Percentiles rank a stretch among this genome's conserved stretches.
Evolutionary conservation across 2,888 invertebrate genomes (phyloP).

Genomic region (Rhodophaea formosa): DNA sequence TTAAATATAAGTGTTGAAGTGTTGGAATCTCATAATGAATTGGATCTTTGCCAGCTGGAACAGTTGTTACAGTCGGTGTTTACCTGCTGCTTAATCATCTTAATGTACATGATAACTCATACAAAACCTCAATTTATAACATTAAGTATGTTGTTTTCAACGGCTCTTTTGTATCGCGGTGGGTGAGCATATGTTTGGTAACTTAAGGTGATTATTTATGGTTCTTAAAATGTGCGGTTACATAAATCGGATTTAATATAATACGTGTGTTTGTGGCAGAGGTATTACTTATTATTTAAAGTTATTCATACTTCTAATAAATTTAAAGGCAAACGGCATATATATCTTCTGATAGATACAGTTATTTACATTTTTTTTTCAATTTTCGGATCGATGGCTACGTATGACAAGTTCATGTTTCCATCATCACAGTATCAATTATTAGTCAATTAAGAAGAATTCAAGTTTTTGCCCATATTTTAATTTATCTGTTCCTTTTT

Average conservation of each 20-base stretch:
- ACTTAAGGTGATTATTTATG: not conserved
- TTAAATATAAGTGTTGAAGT: slow-evolving; percentile 37
- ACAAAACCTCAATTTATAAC: slow-evolving; percentile 11
- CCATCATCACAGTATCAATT: too few relatives aligned
- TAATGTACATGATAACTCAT: slow-evolving; percentile 26
- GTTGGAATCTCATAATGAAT: slow-evolving; percentile 38
- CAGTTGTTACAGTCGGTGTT: slow-evolving; percentile 37
- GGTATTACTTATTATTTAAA: too few relatives aligned
- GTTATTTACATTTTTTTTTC: too few relatives aligned
- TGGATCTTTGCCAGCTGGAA: slow-evolving; percentile 36
- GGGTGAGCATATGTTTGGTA: not conserved
- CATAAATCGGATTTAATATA: not conserved
- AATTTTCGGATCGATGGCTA: too few relatives aligned
- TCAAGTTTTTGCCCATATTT: too few relatives aligned
- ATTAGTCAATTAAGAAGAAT: too few relatives aligned
- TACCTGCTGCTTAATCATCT: slow-evolving; percentile 32
- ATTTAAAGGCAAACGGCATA: too few relatives aligned
- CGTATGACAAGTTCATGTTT: too few relatives aligned
- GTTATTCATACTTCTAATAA: too few relatives aligned
- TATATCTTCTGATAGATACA: too few relatives aligned
- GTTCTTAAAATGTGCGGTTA: not conserved
- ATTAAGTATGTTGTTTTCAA: slow-evolving; percentile 12
- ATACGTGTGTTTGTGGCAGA: too few relatives aligned
- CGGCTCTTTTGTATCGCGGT: not conserved
- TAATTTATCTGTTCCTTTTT: too few relatives aligned